phyloP scores from a whole-genome alignment of 2,797 vertebrate species.

The Semotilus atromaculatus region DNA sequence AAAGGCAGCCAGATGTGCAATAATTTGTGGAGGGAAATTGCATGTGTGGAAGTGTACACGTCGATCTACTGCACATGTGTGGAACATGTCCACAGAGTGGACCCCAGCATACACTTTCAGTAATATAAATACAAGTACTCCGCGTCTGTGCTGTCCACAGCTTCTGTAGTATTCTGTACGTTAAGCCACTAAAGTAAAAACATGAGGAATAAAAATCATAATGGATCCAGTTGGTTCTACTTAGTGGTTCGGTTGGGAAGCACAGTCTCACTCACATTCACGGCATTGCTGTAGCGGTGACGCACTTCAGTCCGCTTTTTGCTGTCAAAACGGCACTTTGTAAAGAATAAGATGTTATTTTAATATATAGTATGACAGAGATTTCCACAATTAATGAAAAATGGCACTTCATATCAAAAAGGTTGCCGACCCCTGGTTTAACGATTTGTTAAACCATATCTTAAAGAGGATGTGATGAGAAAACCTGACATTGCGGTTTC shows the following conservation, averaged over 20 bases:
- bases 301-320: not conserved
- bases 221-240: not conserved
- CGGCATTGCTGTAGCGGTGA: not conserved
- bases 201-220: not conserved
- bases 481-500: slow-evolving; percentile 15
- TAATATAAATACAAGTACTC: no score
- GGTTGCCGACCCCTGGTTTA: not conserved
- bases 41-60: no score
- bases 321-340: slow-evolving; percentile 1
- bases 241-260: not conserved
- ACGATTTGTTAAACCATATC: not conserved
- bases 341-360: not conserved
- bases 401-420: slow-evolving; percentile 25
- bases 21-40: no score
- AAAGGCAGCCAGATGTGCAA: no score
- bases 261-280: not conserved
- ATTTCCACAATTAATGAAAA: slow-evolving; percentile 20
- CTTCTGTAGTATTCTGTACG: not conserved
- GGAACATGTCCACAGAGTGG: no score
- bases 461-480: slow-evolving; percentile 26
- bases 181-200: not conserved
- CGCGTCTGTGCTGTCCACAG: no score
- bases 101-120: no score
- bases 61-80: no score
- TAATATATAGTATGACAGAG: not conserved